These are phyloP conservation scores for Dryobotodes eremita DNA, from an alignment of 2,888 invertebrate genomes.

Conservation along the genomic window DNA sequence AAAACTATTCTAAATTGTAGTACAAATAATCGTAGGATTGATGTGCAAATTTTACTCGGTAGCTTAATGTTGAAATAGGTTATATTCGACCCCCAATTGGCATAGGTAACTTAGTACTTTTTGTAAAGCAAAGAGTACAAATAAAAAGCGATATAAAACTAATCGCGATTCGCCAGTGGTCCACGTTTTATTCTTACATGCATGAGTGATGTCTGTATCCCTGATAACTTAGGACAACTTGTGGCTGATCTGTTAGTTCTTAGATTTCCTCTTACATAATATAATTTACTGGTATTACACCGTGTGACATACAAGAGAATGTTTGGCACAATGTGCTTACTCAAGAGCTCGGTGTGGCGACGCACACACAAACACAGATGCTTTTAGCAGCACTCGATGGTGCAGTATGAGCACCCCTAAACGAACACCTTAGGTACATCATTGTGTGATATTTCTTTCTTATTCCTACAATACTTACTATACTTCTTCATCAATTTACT, in stretches of 20 bases:
- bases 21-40: slow-evolving; percentile 42
- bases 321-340: slow-evolving; percentile 70
- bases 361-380: slow-evolving; percentile 67
- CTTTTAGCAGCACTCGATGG: slow-evolving; percentile 74
- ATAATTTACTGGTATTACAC: slow-evolving; percentile 63
- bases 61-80: slow-evolving; percentile 45
- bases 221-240: slow-evolving; percentile 77
- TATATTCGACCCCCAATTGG: slow-evolving; percentile 35
- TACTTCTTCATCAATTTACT: slow-evolving; percentile 31
- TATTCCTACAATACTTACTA: slow-evolving; percentile 18
- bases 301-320: slow-evolving; percentile 68
- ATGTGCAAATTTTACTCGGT: slow-evolving; percentile 12
- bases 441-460: slow-evolving; percentile 39
- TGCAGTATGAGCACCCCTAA: slow-evolving; percentile 57
- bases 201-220: slow-evolving; percentile 83
- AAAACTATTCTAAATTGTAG: slow-evolving; percentile 27
- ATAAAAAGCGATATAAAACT: slow-evolving; percentile 28
- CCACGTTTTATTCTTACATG: slow-evolving; percentile 75
- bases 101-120: slow-evolving; percentile 18
- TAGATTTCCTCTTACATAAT: slow-evolving; percentile 71
- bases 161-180: slow-evolving; percentile 74
- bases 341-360: slow-evolving; percentile 61
- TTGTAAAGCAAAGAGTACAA: slow-evolving; percentile 28
- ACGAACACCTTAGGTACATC: slow-evolving; percentile 47
- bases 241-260: slow-evolving; percentile 82